Evolutionary conservation across 2,888 invertebrate genomes (phyloP).

Genomic region (Caenorhabditis drosophilae): DNA sequence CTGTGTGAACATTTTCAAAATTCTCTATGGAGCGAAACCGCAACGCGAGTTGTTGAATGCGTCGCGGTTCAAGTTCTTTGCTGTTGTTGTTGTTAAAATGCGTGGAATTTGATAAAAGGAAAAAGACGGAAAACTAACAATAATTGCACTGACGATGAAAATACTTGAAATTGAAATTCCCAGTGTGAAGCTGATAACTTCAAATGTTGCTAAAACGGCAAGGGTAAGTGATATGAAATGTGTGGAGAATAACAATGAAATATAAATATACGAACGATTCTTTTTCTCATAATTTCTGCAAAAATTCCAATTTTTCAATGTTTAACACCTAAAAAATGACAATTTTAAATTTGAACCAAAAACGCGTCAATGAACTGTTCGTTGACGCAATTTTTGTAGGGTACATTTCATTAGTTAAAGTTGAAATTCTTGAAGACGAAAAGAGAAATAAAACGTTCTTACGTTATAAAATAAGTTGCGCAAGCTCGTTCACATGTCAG

Average conservation of each 20-base stretch:
- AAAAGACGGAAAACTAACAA: conserved; percentile 7
- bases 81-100: too few relatives aligned
- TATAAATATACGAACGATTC: conserved; percentile 19
- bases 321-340: not conserved
- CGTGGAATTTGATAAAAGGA: not conserved
- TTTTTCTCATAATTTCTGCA: conserved; percentile 24
- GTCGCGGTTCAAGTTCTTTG: too few relatives aligned
- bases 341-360: not conserved
- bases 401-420: too few relatives aligned
- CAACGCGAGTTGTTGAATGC: too few relatives aligned
- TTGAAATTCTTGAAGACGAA: too few relatives aligned
- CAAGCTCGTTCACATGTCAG: conserved; percentile 26
- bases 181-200: conserved; percentile 19
- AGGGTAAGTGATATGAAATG: conserved; percentile 13
- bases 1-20: too few relatives aligned
- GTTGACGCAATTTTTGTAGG: too few relatives aligned
- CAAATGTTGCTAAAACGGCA: conserved; percentile 22
- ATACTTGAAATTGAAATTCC: conserved; percentile 19
- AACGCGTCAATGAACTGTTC: not conserved
- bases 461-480: conserved; percentile 31
- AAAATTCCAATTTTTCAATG: not conserved
- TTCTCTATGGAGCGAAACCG: too few relatives aligned
- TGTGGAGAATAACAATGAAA: conserved; percentile 9
- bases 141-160: conserved; percentile 18
- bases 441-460: too few relatives aligned